phyloP scores from a whole-genome alignment of 2,113 vertebrate species.

The Climacteris rufus region DNA sequence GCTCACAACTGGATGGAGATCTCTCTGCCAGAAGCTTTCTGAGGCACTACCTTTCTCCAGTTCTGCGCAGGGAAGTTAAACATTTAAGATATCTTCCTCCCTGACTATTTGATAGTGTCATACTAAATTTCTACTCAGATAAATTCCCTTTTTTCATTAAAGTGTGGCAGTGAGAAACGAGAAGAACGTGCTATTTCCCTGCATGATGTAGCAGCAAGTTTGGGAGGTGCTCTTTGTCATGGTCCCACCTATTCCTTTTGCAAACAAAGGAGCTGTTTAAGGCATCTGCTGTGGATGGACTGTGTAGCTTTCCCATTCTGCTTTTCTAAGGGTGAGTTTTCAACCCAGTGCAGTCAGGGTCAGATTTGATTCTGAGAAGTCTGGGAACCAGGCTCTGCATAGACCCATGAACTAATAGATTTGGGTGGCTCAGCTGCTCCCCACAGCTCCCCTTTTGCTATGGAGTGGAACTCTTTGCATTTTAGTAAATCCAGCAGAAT shows the following conservation, averaged over 20 bases:
- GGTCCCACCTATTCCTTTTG: background rate
- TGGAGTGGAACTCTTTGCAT: background rate
- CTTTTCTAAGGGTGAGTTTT: background rate
- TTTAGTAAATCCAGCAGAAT: background rate
- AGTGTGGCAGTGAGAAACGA: background rate
- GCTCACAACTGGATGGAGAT: background rate
- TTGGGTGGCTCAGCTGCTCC: background rate
- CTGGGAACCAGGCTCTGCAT: background rate
- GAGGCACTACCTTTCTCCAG: background rate
- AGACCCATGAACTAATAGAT: background rate
- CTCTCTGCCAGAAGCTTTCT: background rate
- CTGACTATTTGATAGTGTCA: background rate
- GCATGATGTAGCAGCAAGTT: background rate
- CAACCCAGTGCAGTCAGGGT: background rate
- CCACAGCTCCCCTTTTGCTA: background rate
- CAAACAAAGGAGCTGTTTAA: background rate
- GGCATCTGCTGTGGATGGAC: background rate
- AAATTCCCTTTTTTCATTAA: background rate
- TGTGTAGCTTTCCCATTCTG: accelerated
- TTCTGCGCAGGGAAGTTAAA: background rate
- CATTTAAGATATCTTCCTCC: background rate
- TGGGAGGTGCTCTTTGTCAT: background rate
- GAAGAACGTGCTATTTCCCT: background rate
- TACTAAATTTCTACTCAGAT: background rate
- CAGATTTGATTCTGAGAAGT: background rate